Evolutionary conservation across 2,888 invertebrate genomes (phyloP).

Genomic region (Spatulosminthurus flaviceps): DNA sequence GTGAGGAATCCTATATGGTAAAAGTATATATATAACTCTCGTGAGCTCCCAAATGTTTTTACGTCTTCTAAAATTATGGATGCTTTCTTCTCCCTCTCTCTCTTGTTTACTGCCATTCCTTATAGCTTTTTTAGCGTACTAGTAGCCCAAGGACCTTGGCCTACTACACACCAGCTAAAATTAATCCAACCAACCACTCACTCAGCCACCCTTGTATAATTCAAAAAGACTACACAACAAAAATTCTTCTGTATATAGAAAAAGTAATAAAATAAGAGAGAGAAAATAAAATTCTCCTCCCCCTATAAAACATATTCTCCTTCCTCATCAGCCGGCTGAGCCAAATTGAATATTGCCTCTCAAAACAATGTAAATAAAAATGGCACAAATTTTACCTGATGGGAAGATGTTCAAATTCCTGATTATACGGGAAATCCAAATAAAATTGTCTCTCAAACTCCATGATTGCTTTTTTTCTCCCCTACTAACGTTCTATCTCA

Average conservation of each 20-base stretch:
- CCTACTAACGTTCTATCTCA: not conserved
- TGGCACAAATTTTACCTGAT: slow-evolving; percentile 58
- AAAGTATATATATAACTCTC: too few species aligned
- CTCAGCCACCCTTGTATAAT: not conserved
- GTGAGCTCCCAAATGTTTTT: too few species aligned
- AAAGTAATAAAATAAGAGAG: not conserved
- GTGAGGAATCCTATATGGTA: too few species aligned
- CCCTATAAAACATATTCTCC: too few species aligned
- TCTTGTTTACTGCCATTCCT: not conserved
- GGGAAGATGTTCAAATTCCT: slow-evolving; percentile 62
- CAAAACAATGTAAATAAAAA: too few species aligned
- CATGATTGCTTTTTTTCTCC: slow-evolving; percentile 48
- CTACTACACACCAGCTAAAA: slow-evolving; percentile 10
- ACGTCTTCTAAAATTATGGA: slow-evolving; percentile 30
- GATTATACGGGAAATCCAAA: slow-evolving; percentile 60
- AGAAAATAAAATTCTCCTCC: not conserved
- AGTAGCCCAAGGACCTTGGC: slow-evolving; percentile 18
- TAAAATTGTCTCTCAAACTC: slow-evolving; percentile 62
- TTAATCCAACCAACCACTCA: not conserved
- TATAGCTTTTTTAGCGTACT: too few species aligned
- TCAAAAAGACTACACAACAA: too few species aligned
- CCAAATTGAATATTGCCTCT: too few species aligned
- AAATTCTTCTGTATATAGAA: too few species aligned
- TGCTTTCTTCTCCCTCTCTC: too few species aligned
- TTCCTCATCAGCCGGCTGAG: not conserved